Base-by-base conservation (phyloP, 2,797 vertebrate species). In the Danionella dracula region DNA sequence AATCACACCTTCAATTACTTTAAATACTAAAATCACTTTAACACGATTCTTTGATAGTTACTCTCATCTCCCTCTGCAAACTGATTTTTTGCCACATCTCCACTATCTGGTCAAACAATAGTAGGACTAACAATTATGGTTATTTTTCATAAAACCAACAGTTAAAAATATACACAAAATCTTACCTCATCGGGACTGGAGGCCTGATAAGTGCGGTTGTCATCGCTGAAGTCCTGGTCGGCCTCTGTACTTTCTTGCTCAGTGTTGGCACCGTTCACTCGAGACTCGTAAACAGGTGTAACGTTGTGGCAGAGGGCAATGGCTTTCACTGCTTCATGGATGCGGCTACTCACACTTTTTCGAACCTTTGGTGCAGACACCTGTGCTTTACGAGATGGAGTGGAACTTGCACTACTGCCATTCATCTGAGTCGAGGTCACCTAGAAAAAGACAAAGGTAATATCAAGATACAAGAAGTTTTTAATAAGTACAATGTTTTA, bases 131-230 rank as follows among this genome's bases (percentile, higher is more conserved):
- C n/a, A n/a, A n/a, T n/a, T n/a, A n/a, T n/a, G n/a, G n/a, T n/a
- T n/a, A n/a, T n/a, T n/a, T n/a, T n/a, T n/a, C n/a, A n/a, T n/a
- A n/a, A n/a, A n/a, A n/a, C n/a, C n/a, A n/a, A n/a, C n/a, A n/a
- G n/a, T 27, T 27, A 27, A 27, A 27, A 27, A 3, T 6, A 27
- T 27, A 27, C 3, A 27, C 3, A 3, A 6, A 27, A 27, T 27
- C 88, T 83, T 73, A 98, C 96, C 94, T 99, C 96, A 10, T 99
- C 96, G 0, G 96, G 96, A 72, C 95, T 99, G 78, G 97, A 96
- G 37, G 97, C 97, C 83, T 99, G 97, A 81, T 99, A 99, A 9
- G 93, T 91, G 53, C 95, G 89, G 83, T 93, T 97, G 79, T 97
- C 90, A 1, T 98, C 95, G 0, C 90, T 93, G 84, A 94, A 95